Percentiles rank a stretch among this genome's conserved stretches.
Conservation (phyloP, 2,113 vertebrate genomes). For the Solea solea region DNA sequence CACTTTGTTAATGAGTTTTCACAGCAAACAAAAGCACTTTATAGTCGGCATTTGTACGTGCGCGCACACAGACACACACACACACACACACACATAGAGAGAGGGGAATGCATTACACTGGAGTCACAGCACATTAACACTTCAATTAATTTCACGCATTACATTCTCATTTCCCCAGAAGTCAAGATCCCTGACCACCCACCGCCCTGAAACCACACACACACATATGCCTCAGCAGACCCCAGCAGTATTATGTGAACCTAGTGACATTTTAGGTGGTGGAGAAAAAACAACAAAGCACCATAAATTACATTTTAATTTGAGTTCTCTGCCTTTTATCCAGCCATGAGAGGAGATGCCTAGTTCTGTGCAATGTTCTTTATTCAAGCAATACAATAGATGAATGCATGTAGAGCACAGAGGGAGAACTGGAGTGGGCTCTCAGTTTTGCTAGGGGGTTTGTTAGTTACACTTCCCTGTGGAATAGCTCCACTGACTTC, state of each 20-base stretch:
- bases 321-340: conserved; percentile 46
- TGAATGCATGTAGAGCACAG: conserved; percentile 49
- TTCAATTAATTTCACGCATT: conserved; percentile 75
- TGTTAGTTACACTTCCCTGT: conserved; percentile 57
- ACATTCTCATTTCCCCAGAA: conserved; percentile 72
- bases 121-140: conserved; percentile 80
- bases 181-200: conserved; percentile 68
- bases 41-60: conserved; percentile 31
- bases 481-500: conserved; percentile 60
- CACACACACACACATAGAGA: conserved; percentile 12
- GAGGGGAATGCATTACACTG: background rate
- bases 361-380: conserved; percentile 35
- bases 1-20: conserved; percentile 71
- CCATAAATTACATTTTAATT: conserved; percentile 73
- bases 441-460: conserved; percentile 33
- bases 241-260: conserved; percentile 47
- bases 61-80: conserved; percentile 21
- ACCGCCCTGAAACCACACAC: conserved; percentile 22
- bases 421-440: conserved; percentile 23
- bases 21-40: conserved; percentile 71
- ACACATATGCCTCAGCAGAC: conserved; percentile 33
- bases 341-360: conserved; percentile 25
- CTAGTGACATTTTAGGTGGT: conserved; percentile 66
- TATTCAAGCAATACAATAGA: conserved; percentile 59
- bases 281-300: conserved; percentile 62